Base-by-base conservation (phyloP, 2,888 invertebrate species). In the Nomada fucata region DNA sequence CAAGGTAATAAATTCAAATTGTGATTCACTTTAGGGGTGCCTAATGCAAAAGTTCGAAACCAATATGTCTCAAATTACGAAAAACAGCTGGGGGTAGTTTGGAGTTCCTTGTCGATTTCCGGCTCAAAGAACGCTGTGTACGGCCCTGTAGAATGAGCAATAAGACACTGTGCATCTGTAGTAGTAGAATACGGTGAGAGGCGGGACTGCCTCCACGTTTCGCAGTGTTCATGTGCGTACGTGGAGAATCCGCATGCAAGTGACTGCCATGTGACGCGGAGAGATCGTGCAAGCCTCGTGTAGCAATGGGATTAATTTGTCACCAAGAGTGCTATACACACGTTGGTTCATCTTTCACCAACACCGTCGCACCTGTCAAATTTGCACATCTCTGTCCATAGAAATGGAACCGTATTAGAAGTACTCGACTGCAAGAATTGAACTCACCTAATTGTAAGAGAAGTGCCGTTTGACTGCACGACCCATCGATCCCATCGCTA, bases 221-320 rank as follows among this genome's bases (percentile, higher is more conserved):
- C 29, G 9, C 11, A 44, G 53, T 52, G 26, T 76, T 23, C 26
- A 57, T 71, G 50, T 36, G 63, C 42, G 44, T 73, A n/a, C 20
- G 29, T 23, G 44, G 63, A 70, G 52, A 63, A 70, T 70, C 77
- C 60, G 50, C 77, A 44, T 61, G 61, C 55, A 73, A 67, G 73
- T 36, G 67, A 70, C 74, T 72, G 75, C 77, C 73, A 77, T 83
- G 73, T 72, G 68, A 81, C 73, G 77, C 63, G 68, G 67, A 36
- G 76, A 75, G 52, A 76, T 72, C 74, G 68, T 75, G 67, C 67
- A 70, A 73, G 50, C 50, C 44, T 61, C 29, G 10, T 57, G 20
- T 53, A 60, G 79, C 36, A 67, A 78, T 65, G 71, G 65, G 36
- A 76, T 69, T 36, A 44, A 76, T 70, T 70, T 61, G 61, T 61